These are phyloP conservation scores for Bruchidius siliquastri DNA, from an alignment of 2,888 invertebrate species.

Conservation along the genomic window DNA sequence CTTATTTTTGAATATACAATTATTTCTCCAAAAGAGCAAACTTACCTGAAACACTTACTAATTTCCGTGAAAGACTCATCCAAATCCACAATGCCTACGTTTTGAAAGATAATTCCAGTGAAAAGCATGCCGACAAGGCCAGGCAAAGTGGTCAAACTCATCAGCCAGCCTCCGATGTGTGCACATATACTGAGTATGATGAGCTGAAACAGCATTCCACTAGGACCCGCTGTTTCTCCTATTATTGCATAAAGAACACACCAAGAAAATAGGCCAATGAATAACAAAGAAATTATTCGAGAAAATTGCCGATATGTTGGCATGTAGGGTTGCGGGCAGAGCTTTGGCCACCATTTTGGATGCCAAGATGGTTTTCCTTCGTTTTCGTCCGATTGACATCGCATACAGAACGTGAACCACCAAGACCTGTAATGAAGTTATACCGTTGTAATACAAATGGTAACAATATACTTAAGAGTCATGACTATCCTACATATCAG, in stretches of 20 bases:
- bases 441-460: background rate
- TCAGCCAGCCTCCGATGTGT: constrained; percentile 76
- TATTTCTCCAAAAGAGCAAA: too few species aligned
- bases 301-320: constrained; percentile 79
- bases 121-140: constrained; percentile 84
- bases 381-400: constrained; percentile 24
- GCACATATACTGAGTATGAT: constrained; percentile 71
- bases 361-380: constrained; percentile 62
- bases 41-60: constrained; percentile 65
- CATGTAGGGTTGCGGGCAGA: constrained; percentile 80
- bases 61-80: constrained; percentile 63
- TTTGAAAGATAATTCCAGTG: constrained; percentile 72
- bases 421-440: constrained; percentile 24
- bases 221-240: constrained; percentile 73
- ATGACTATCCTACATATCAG: too few species aligned
- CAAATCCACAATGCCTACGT: constrained; percentile 64
- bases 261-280: constrained; percentile 73
- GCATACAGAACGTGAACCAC: constrained; percentile 4
- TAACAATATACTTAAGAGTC: too few species aligned
- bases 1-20: too few species aligned
- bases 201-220: constrained; percentile 74
- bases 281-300: constrained; percentile 64
- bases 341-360: constrained; percentile 71
- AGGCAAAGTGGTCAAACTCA: constrained; percentile 73
- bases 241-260: constrained; percentile 61